A percentile compares a stretch with the other conserved stretches of the same genome.
phyloP scores from a whole-genome alignment of 2,113 vertebrate species.

The Tiliqua scincoides region DNA sequence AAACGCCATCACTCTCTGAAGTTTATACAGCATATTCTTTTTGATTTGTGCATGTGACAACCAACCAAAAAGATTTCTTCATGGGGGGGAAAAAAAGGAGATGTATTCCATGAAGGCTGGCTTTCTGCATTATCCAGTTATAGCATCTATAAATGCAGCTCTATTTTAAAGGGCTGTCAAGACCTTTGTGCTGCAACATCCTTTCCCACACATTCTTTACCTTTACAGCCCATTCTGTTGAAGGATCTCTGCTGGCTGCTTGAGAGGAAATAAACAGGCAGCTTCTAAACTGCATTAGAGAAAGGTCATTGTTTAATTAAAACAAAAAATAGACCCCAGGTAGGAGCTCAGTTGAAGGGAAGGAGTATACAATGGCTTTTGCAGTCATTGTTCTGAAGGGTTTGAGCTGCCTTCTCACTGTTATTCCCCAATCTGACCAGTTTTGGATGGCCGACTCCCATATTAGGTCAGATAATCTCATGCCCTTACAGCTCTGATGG shows the following conservation, averaged over 20 bases:
- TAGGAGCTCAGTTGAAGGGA: background rate
- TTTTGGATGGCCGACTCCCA: background rate
- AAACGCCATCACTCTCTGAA: constrained; percentile 5
- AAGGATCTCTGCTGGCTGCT: constrained; percentile 23
- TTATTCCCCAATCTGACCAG: background rate
- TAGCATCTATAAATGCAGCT: background rate
- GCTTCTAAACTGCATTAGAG: constrained; percentile 9
- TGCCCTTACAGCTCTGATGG: background rate
- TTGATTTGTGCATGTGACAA: constrained; percentile 7
- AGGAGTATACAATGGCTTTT: background rate
- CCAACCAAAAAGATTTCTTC: constrained; percentile 17
- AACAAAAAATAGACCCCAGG: constrained; percentile 29
- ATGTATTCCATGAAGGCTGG: background rate
- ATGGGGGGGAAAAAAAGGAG: background rate
- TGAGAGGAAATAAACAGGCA: constrained; percentile 17
- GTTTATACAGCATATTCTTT: constrained; percentile 16
- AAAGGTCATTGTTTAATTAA: constrained; percentile 52
- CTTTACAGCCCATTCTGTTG: constrained; percentile 16
- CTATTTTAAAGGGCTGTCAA: constrained; percentile 14
- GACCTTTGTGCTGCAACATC: background rate
- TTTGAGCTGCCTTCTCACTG: background rate
- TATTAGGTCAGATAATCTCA: constrained; percentile 4
- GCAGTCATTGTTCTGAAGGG: background rate
- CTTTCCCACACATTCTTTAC: constrained; percentile 13
- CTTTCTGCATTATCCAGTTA: background rate